Conservation (phyloP, 2,888 invertebrate genomes). For the Erebia epiphron region DNA sequence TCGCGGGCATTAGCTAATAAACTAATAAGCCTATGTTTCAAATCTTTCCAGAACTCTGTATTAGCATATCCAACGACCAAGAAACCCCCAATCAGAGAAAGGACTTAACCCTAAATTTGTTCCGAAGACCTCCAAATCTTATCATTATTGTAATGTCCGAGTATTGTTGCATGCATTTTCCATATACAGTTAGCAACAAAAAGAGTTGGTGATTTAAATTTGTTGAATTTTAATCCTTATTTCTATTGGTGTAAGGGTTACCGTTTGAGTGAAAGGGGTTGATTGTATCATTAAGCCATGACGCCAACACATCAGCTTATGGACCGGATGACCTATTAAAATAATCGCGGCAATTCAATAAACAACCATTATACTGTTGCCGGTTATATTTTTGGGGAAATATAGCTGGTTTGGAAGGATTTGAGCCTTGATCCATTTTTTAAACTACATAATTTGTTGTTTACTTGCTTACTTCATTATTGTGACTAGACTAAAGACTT, state of each 20-base stretch:
- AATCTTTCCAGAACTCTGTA: constrained; percentile 22
- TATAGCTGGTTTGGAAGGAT: constrained; percentile 29
- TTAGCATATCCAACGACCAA: constrained; percentile 32
- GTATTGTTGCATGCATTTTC: constrained; percentile 42
- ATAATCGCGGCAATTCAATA: constrained; percentile 77
- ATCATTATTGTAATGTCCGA: constrained; percentile 70
- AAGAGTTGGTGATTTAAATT: background rate
- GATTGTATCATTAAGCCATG: constrained; percentile 34
- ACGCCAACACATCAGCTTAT: constrained; percentile 38
- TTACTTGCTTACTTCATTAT: too few species aligned
- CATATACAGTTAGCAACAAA: constrained; percentile 24
- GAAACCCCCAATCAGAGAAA: constrained; percentile 25
- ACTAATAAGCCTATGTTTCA: constrained; percentile 2
- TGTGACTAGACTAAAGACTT: too few species aligned
- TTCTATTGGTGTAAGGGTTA: constrained; percentile 16
- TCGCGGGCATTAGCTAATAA: too few species aligned
- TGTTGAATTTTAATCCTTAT: constrained; percentile 9
- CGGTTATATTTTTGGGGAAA: constrained; percentile 51
- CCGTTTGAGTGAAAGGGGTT: constrained; percentile 22
- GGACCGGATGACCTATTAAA: constrained; percentile 67
- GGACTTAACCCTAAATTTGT: constrained; percentile 39
- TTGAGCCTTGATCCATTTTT: constrained; percentile 52
- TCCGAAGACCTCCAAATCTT: constrained; percentile 49
- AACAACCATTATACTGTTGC: constrained; percentile 66
- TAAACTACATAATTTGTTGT: too few species aligned